A percentile compares a stretch with the other conserved stretches of the same genome.
These are phyloP conservation scores for Drosophila serrata DNA, from an alignment of 1,140 invertebrate species.

Conservation along the genomic window DNA sequence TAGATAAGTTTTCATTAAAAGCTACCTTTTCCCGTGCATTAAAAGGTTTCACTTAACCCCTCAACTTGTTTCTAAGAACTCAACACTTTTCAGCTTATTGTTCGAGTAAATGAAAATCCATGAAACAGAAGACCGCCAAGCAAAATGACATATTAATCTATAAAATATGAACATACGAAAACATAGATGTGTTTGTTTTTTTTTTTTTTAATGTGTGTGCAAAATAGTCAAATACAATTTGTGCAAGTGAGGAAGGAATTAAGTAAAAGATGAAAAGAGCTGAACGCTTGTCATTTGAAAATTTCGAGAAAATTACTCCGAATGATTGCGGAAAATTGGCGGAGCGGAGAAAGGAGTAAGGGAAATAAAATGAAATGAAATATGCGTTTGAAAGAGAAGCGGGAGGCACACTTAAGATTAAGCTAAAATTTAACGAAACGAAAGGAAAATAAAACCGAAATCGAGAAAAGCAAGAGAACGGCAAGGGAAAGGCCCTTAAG, in stretches of 20 bases:
- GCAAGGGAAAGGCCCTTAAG: constrained; percentile 2
- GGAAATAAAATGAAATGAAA: constrained; percentile 5
- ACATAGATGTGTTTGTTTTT: constrained; percentile 46
- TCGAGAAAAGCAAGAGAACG: background rate
- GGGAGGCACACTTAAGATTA: constrained; percentile 53
- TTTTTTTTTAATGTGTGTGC: constrained; percentile 49
- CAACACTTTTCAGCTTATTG: no score
- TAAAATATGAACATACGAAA: constrained; percentile 42
- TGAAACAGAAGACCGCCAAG: constrained; percentile 23
- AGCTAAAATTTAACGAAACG: constrained; percentile 54
- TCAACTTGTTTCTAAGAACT: background rate
- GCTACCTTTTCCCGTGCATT: background rate
- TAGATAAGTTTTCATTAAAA: background rate
- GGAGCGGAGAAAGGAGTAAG: constrained; percentile 9
- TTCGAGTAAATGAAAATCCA: constrained; percentile 22
- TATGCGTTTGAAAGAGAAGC: constrained; percentile 8
- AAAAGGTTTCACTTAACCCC: constrained; percentile 24
- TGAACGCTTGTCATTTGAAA: constrained; percentile 25
- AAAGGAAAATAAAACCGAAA: constrained; percentile 15
- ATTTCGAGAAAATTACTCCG: constrained; percentile 40
- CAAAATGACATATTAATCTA: constrained; percentile 42
- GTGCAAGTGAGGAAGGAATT: constrained; percentile 19
- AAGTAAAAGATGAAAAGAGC: background rate
- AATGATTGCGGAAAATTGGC: constrained; percentile 42
- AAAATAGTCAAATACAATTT: constrained; percentile 60